Evolutionary conservation across 2,888 invertebrate species (phyloP).

Genomic region (Abrostola tripartita): DNA sequence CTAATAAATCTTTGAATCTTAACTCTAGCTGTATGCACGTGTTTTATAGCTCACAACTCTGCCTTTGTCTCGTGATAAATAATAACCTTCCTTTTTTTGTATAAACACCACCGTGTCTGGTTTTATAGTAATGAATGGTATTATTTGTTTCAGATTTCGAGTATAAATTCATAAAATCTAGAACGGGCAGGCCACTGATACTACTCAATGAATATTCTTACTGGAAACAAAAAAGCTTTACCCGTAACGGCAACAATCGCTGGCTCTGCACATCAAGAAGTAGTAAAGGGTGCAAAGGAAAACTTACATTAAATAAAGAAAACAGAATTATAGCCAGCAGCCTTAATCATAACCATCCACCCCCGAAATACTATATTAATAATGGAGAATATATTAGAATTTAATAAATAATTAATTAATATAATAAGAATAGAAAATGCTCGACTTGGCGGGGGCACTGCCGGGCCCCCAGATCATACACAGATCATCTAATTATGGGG

Average conservation of each 20-base stretch:
- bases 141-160: slow-evolving; percentile 29
- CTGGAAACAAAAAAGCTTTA: slow-evolving; percentile 21
- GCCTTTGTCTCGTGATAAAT: too few species aligned
- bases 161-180: slow-evolving; percentile 29
- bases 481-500: background rate
- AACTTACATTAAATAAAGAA: slow-evolving; percentile 10
- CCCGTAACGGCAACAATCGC: slow-evolving; percentile 16
- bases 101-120: background rate
- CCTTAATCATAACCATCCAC: slow-evolving; percentile 30
- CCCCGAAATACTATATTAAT: slow-evolving; percentile 14
- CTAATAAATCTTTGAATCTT: too few species aligned
- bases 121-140: background rate
- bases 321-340: slow-evolving; percentile 8
- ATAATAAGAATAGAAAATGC: too few species aligned
- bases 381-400: slow-evolving; percentile 28
- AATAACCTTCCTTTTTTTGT: background rate
- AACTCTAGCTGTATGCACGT: too few species aligned
- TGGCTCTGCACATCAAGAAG: slow-evolving; percentile 32
- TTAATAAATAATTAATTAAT: too few species aligned
- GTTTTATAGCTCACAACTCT: too few species aligned
- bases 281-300: slow-evolving; percentile 28
- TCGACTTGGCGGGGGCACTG: too few species aligned
- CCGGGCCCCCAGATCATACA: too few species aligned
- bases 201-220: slow-evolving; percentile 31
- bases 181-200: slow-evolving; percentile 24